Conservation (phyloP, 2,797 vertebrate genomes). For the Characodon lateralis region DNA sequence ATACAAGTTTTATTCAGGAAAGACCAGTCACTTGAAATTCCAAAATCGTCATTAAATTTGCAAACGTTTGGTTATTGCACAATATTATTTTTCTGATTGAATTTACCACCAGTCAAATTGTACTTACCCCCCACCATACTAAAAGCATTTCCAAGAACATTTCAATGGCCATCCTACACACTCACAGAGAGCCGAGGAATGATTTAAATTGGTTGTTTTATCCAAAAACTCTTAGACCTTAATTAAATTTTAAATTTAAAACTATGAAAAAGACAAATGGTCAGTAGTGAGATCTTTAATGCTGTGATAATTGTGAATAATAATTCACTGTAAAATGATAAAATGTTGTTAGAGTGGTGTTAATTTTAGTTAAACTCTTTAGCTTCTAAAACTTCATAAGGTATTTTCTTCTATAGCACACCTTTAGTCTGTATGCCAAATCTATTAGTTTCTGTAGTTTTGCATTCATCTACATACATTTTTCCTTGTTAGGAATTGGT, state of each 20-base stretch:
- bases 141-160: background rate
- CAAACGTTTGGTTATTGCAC: background rate
- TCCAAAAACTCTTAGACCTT: background rate
- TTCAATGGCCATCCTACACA: background rate
- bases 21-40: background rate
- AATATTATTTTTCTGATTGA: slow-evolving; percentile 2
- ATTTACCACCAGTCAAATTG: background rate
- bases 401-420: background rate
- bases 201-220: background rate
- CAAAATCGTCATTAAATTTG: background rate
- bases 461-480: background rate
- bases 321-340: background rate
- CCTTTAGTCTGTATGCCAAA: background rate
- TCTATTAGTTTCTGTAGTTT: background rate
- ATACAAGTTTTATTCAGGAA: background rate
- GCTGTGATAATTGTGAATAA: background rate
- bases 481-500: background rate
- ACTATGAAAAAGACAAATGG: background rate
- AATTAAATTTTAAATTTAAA: background rate
- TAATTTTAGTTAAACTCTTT: background rate
- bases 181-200: background rate
- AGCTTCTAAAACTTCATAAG: background rate
- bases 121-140: background rate
- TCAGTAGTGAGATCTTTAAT: background rate
- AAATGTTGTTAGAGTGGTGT: background rate